These are phyloP conservation scores for Mamestra brassicae DNA, from an alignment of 2,888 invertebrate genomes.

Conservation along the genomic window DNA sequence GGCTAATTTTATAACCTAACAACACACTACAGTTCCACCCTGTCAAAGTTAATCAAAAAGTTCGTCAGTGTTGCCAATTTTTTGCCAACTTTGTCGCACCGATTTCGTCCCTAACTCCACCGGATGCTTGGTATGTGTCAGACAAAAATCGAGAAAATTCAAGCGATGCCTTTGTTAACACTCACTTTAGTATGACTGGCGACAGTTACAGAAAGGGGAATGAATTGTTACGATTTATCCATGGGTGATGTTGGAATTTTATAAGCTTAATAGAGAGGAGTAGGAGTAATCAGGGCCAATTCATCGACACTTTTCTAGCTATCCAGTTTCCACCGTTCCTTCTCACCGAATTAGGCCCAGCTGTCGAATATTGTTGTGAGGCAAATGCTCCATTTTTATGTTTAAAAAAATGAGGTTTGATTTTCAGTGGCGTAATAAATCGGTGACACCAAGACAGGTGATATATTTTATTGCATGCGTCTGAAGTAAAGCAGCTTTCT, in stretches of 20 bases:
- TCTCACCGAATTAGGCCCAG: neutral
- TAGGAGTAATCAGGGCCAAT: neutral
- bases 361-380: neutral
- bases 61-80: slow-evolving; percentile 11
- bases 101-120: neutral
- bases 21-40: slow-evolving; percentile 2
- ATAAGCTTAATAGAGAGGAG: neutral
- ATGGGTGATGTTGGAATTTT: neutral
- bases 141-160: slow-evolving; percentile 10
- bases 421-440: neutral
- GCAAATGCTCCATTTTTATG: neutral
- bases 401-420: neutral
- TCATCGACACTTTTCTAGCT: neutral
- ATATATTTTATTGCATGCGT: neutral
- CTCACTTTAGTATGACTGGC: neutral
- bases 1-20: slow-evolving; percentile 6
- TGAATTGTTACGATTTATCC: neutral
- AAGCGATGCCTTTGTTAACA: neutral
- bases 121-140: neutral
- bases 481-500: neutral
- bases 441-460: neutral
- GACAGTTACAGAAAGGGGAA: neutral
- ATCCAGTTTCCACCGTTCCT: neutral
- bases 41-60: slow-evolving; percentile 29
- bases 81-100: neutral